Evolutionary conservation across 2,113 vertebrate genomes (phyloP).

Genomic region (Periophthalmodon schlosseri): DNA sequence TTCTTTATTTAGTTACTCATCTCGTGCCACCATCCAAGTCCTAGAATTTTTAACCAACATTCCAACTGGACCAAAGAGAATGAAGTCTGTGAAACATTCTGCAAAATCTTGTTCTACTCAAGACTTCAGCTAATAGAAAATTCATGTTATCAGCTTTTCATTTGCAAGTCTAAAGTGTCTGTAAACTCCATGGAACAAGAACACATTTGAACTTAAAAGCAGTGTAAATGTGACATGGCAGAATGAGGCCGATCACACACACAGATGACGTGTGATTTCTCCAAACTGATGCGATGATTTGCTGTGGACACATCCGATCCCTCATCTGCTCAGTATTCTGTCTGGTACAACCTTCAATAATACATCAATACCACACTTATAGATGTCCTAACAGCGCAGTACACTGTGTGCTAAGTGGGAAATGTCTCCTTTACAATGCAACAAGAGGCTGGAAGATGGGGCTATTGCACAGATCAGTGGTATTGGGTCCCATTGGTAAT

Average conservation of each 20-base stretch:
- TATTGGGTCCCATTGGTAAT: neutral
- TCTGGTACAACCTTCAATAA: constrained; percentile 44
- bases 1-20: neutral
- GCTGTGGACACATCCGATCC: constrained; percentile 12
- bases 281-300: constrained; percentile 31
- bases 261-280: constrained; percentile 26
- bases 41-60: neutral
- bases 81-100: neutral
- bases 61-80: neutral
- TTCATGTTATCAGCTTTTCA: neutral
- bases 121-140: neutral
- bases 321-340: constrained; percentile 5
- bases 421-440: neutral
- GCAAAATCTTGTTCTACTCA: neutral
- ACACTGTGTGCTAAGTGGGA: neutral
- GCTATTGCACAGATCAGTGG: neutral
- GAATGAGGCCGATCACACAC: constrained; percentile 32
- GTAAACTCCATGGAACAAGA: constrained; percentile 11
- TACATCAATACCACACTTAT: constrained; percentile 32
- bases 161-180: constrained; percentile 7
- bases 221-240: constrained; percentile 28
- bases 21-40: neutral
- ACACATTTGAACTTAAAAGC: constrained; percentile 27
- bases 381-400: neutral
- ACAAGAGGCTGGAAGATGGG: neutral